phyloP scores from a whole-genome alignment of 2,888 invertebrate genomes.

The Scaptomyza parva region DNA sequence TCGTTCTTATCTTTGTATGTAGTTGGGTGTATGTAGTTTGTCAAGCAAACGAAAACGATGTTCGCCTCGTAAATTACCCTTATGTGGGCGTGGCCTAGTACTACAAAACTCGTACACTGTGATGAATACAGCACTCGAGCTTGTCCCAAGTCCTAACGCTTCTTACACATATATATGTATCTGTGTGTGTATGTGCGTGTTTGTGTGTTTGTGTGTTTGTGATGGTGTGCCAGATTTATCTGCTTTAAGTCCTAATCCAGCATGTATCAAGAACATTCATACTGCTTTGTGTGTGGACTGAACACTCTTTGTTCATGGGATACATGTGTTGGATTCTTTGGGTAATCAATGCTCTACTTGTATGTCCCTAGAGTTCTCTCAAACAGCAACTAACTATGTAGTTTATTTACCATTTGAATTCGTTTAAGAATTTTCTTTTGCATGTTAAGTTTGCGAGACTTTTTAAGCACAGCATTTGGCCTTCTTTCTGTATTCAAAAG shows the following conservation, averaged over 20 bases:
- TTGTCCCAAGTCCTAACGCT: neutral
- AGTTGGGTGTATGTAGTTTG: constrained; percentile 26
- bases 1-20: constrained; percentile 50
- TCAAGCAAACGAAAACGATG: constrained; percentile 40
- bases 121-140: constrained; percentile 14
- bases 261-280: constrained; percentile 33
- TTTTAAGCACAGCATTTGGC: neutral
- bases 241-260: constrained; percentile 54
- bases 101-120: constrained; percentile 5
- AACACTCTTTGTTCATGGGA: constrained; percentile 30
- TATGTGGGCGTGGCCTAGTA: constrained; percentile 36
- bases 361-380: neutral
- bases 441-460: neutral
- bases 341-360: constrained; percentile 10
- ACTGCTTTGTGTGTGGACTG: constrained; percentile 5
- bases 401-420: constrained; percentile 8
- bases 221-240: constrained; percentile 56
- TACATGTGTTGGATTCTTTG: constrained; percentile 16
- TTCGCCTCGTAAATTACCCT: constrained; percentile 55
- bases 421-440: constrained; percentile 3
- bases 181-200: constrained; percentile 6
- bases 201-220: constrained; percentile 1
- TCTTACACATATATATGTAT: constrained; percentile 5
- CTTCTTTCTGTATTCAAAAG: neutral
- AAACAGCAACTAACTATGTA: constrained; percentile 2